These are phyloP conservation scores for Synergus umbraculus DNA, from an alignment of 2,888 invertebrate genomes.

Conservation along the genomic window DNA sequence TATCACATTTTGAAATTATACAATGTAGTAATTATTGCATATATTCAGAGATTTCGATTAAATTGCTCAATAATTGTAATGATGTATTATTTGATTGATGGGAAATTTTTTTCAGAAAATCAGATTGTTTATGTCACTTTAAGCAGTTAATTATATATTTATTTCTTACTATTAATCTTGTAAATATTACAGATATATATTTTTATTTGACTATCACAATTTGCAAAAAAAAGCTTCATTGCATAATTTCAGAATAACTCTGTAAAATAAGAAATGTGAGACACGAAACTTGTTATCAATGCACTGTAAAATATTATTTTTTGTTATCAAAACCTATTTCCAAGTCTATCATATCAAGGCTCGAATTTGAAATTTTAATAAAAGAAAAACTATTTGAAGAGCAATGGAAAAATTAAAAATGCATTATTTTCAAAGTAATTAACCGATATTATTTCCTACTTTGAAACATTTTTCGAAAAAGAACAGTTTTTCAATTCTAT, in stretches of 20 bases:
- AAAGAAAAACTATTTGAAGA: too few species aligned
- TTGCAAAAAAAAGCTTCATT: not conserved
- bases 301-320: constrained; percentile 18
- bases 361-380: not conserved
- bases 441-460: not conserved
- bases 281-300: constrained; percentile 38
- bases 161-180: not conserved
- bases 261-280: not conserved
- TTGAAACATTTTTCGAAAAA: not conserved
- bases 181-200: not conserved
- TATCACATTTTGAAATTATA: not conserved
- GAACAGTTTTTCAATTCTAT: not conserved
- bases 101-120: not conserved
- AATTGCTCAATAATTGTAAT: not conserved
- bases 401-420: too few species aligned
- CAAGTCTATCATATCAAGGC: not conserved
- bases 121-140: not conserved
- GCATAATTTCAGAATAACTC: not conserved
- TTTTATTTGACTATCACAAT: too few species aligned
- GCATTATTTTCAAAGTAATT: not conserved
- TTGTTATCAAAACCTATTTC: not conserved
- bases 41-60: not conserved
- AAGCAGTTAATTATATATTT: not conserved
- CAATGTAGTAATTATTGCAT: not conserved
- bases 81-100: not conserved